Base-by-base conservation (phyloP, 2,888 invertebrate species). In the Agrochola circellaris region DNA sequence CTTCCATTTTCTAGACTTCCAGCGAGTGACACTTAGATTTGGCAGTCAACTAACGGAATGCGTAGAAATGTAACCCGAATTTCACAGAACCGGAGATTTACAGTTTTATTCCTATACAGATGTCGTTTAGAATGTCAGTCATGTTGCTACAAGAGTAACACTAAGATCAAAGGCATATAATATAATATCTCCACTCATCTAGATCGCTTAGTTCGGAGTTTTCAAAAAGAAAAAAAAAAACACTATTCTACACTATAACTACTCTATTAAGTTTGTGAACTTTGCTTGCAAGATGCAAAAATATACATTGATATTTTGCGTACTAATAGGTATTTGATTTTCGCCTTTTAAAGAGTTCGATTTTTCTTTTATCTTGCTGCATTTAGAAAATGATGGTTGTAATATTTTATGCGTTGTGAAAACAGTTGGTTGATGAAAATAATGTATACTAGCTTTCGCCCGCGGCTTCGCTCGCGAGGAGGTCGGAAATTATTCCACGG, bases 21-120 rank as follows among this genome's bases (percentile, higher is more conserved):
- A 69, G n/a, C 4, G 51, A 48, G 34, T 34, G 26, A 62, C 69
- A 54, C 42, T 64, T 75, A 56, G 45, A 56, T 78, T 71, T 62
- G 62, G 38, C 30, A 64, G 30, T 62, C 42, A 64, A 64, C 17
- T 58, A 58, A 23, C n/a, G 30, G 42, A 79, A 64, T 72, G 64
- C 51, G 64, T 65, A 58, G 73, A 65, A 60, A 58, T 73, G 42
- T 34, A 17, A 72, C 26, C 20, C 15, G 9, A n/a, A 64, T 72
- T 64, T 51, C 56, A 23, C 15, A 51, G 76, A 58, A 34, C 26
- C 20, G 15, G 8, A 65, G 17, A 65, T 74, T 65, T 56, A 6
- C 56, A 48, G 34, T 23, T 8, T 30, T 56, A 74, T 56, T 64
- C 15, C 17, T 75, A 54, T 20, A 30, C 42, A 23, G 26, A 73